A percentile compares a stretch with the other conserved stretches of the same genome.
phyloP scores from a whole-genome alignment of 1,140 invertebrate genomes.

The Drosophila bocki region DNA sequence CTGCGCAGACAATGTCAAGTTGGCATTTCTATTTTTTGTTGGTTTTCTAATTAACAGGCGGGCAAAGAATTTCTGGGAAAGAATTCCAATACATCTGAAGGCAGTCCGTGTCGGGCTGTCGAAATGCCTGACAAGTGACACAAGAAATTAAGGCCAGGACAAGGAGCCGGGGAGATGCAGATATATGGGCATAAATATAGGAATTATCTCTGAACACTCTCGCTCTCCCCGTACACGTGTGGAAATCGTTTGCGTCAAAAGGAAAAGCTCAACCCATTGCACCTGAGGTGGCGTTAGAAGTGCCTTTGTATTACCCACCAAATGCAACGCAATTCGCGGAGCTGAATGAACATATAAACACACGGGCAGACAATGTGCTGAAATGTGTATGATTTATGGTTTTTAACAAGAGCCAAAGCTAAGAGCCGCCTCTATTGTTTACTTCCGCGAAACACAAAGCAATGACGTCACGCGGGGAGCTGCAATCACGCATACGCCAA shows the following conservation, averaged over 20 bases:
- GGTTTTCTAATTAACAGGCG: constrained; percentile 67
- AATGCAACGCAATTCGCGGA: constrained; percentile 70
- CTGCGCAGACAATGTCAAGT: constrained; percentile 69
- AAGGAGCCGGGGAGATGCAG: neutral
- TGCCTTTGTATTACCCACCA: constrained; percentile 17
- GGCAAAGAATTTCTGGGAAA: constrained; percentile 39
- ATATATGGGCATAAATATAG: constrained; percentile 3
- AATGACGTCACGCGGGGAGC: constrained; percentile 62
- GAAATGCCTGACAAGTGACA: constrained; percentile 70
- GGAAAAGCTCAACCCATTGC: constrained; percentile 12
- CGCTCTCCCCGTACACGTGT: constrained; percentile 50
- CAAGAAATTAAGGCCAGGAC: constrained; percentile 56
- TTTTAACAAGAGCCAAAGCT: constrained; percentile 44
- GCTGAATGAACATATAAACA: constrained; percentile 60
- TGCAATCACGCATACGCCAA: constrained; percentile 67
- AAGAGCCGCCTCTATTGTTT: constrained; percentile 51
- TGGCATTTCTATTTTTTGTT: constrained; percentile 53
- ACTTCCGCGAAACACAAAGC: constrained; percentile 79
- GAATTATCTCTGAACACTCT: constrained; percentile 5
- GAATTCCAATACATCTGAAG: constrained; percentile 44
- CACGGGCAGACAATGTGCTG: constrained; percentile 56
- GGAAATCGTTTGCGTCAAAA: constrained; percentile 56
- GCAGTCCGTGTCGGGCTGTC: constrained; percentile 42
- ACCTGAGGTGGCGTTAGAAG: constrained; percentile 33
- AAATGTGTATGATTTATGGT: constrained; percentile 75